Base-by-base conservation (phyloP, 2,888 invertebrate species). In the Drosophila niveifrons region DNA sequence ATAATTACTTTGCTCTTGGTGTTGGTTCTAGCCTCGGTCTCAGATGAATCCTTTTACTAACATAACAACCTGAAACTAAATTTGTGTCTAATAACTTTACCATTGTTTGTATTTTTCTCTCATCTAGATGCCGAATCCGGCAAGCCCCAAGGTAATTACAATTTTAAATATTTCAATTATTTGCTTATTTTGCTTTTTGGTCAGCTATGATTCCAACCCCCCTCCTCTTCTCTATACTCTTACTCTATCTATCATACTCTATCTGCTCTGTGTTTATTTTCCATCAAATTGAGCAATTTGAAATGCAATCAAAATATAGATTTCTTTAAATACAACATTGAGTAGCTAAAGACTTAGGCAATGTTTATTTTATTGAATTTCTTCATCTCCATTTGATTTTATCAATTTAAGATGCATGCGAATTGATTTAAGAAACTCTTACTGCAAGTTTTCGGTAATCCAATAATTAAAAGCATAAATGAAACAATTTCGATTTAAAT, bases 101-200 rank as follows among this genome's bases (percentile, higher is more conserved):
- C n/a, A 52, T 65, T 29, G 47, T 64, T 65, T 71, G n/a, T 71
- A 76, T 82, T 34, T 70, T 50, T 65, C 59, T 58, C 34, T 63
- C 52, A 51, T 78, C 44, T 72, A 91, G 91, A 91, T 76, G 78
- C 88, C 65, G 91, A 91, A 34, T 80, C 89, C 43, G 88, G 82
- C 80, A 90, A 84, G 53, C 78, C 91, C 56, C 88, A 90, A 91
- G 91, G 91, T 91, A 91, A 91, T 59, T 87, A 75, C 34, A 62
- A 72, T 10, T 47, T 78, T 41, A 2, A 65, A 56, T 66, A 68
- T 56, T 52, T 50, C 23, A 41, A 47, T 48, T 62, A 58, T 39
- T 3, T 56, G 57, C 64, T 41, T 69, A 51, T 23, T 47, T 28
- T 48, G 65, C 73, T 70, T 61, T 61, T 48, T 52, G 48, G 28